Evolutionary conservation across 2,113 vertebrate species (phyloP).

Genomic region (Todiramphus chloris): DNA sequence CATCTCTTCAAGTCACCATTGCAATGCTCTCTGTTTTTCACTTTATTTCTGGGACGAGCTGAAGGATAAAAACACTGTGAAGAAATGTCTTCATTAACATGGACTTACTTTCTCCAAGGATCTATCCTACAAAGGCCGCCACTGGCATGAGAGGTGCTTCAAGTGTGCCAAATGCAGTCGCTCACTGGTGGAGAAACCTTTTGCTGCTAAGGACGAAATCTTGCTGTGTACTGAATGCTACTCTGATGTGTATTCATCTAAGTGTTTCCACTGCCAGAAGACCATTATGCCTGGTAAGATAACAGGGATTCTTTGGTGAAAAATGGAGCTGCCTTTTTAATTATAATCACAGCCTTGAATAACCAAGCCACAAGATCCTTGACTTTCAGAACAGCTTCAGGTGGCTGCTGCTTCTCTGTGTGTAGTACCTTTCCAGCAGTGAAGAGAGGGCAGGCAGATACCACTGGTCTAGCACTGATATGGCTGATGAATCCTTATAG

Average conservation of each 20-base stretch:
- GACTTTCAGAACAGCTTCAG: background rate
- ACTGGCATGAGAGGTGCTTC: slow-evolving; percentile 83
- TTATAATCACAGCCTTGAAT: background rate
- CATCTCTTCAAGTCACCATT: background rate
- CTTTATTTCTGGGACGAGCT: background rate
- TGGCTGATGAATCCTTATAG: background rate
- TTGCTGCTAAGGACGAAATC: slow-evolving; percentile 79
- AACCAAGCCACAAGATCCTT: background rate
- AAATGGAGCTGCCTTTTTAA: background rate
- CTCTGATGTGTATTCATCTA: slow-evolving; percentile 79
- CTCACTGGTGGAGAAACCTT: slow-evolving; percentile 81
- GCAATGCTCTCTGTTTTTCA: background rate
- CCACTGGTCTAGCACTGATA: background rate
- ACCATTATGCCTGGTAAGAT: slow-evolving; percentile 84
- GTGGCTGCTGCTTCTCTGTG: background rate
- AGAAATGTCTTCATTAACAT: slow-evolving; percentile 26
- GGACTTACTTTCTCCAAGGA: slow-evolving; percentile 70
- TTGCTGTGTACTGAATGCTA: slow-evolving; percentile 82
- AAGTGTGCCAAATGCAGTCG: slow-evolving; percentile 75
- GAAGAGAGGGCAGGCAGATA: background rate
- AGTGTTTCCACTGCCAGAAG: slow-evolving; percentile 81
- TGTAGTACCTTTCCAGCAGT: background rate
- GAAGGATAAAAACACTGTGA: background rate
- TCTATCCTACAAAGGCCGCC: slow-evolving; percentile 78
- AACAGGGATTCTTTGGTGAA: background rate